A percentile compares a stretch with the other conserved stretches of the same genome.
These are phyloP conservation scores for Sebastes itinus DNA, from an alignment of 2,797 vertebrate genomes.

Conservation along the genomic window DNA sequence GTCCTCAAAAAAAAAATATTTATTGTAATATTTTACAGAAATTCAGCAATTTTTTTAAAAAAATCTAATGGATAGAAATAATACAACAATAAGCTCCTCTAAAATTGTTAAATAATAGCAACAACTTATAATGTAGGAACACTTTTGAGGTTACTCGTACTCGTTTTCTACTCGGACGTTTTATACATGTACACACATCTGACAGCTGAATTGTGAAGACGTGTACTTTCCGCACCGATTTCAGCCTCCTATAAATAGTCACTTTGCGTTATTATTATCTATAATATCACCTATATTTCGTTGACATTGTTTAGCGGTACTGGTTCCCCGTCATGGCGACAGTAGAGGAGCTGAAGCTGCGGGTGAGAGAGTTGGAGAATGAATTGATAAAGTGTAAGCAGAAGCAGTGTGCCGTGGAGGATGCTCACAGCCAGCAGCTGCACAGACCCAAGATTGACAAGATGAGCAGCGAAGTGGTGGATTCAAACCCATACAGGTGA, in stretches of 20 bases:
- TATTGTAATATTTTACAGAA: accelerated
- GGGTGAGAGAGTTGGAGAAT: constrained; percentile 89
- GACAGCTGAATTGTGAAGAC: constrained; percentile 73
- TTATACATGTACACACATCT: constrained; percentile 48
- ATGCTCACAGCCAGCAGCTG: constrained; percentile 48
- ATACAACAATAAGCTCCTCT: accelerated
- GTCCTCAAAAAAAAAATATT: background rate
- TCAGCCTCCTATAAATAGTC: accelerated
- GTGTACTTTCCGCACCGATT: constrained; percentile 70
- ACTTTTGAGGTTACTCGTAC: accelerated
- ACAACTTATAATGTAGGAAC: constrained; percentile 20
- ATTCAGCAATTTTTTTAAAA: background rate
- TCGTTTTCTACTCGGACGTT: constrained; percentile 67
- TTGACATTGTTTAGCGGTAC: background rate
- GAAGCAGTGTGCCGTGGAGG: constrained; percentile 65
- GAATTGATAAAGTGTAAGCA: constrained; percentile 87
- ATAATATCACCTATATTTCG: accelerated
- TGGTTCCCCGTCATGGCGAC: constrained; percentile 71
- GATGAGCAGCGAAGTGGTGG: constrained; percentile 96
- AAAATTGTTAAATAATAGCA: background rate
- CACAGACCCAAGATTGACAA: constrained; percentile 85
- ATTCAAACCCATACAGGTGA: constrained; percentile 97
- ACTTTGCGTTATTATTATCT: background rate
- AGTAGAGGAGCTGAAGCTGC: constrained; percentile 85
- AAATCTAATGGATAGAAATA: accelerated